Evolutionary conservation across 2,797 vertebrate genomes (phyloP).

Genomic region (Darevskia nairensis): DNA sequence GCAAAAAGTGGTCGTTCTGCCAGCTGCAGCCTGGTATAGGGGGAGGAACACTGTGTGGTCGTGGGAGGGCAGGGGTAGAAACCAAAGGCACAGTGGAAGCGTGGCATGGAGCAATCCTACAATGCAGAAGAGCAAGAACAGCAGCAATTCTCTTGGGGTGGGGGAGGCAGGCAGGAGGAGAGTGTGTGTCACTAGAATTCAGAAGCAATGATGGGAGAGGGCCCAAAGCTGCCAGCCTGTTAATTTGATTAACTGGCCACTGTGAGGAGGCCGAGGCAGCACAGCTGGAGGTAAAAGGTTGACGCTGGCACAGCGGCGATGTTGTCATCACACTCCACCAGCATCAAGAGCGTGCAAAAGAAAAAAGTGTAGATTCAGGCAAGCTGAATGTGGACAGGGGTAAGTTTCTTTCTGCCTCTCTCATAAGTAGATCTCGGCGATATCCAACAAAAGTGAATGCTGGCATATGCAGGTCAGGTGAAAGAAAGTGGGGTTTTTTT

Average conservation of each 20-base stretch:
- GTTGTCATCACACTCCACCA: not conserved
- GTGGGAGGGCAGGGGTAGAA: not conserved
- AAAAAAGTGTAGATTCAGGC: not conserved
- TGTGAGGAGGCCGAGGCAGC: not conserved
- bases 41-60: constrained; percentile 9
- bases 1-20: not conserved
- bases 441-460: too few relatives aligned
- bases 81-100: constrained; percentile 15
- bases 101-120: not conserved
- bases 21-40: not conserved
- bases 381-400: too few relatives aligned
- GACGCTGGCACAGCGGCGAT: not conserved
- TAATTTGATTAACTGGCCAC: not conserved
- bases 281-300: not conserved
- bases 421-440: too few relatives aligned
- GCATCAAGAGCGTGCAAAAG: too few relatives aligned
- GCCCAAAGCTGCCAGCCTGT: not conserved
- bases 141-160: not conserved
- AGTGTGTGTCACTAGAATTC: not conserved
- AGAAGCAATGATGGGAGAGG: not conserved
- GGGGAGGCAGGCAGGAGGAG: not conserved
- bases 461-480: too few relatives aligned
- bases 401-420: too few relatives aligned
- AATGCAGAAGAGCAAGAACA: not conserved
- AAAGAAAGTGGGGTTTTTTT: too few relatives aligned